Evolutionary conservation across 2,888 invertebrate genomes (phyloP).

Genomic region (Hypena proboscidalis): DNA sequence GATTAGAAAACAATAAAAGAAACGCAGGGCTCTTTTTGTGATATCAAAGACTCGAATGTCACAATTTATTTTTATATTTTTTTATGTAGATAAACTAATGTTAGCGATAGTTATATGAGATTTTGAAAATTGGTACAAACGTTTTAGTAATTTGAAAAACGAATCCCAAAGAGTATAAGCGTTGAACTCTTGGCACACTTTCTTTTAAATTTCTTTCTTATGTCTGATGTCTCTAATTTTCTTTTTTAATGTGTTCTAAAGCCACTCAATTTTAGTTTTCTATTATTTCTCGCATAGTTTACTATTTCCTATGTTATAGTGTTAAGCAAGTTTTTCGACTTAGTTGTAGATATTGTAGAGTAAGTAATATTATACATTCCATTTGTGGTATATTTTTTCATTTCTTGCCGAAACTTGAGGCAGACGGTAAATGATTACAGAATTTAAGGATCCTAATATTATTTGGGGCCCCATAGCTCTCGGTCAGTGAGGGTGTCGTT

Average conservation of each 20-base stretch:
- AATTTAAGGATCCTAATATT: slow-evolving; percentile 18
- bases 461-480: slow-evolving; percentile 10
- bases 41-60: slow-evolving; percentile 59
- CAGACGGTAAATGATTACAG: slow-evolving; percentile 14
- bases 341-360: slow-evolving; percentile 5
- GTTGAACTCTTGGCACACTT: slow-evolving; percentile 33
- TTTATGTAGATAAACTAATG: slow-evolving; percentile 17
- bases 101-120: slow-evolving; percentile 26
- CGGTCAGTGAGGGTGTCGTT: slow-evolving; percentile 16
- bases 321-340: slow-evolving; percentile 2
- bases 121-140: slow-evolving; percentile 43
- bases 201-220: slow-evolving; percentile 6
- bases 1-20: slow-evolving; percentile 48
- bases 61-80: slow-evolving; percentile 51
- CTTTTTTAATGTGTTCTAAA: background rate
- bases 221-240: background rate
- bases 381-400: slow-evolving; percentile 8
- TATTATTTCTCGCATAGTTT: slow-evolving; percentile 9
- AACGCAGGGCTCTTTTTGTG: slow-evolving; percentile 68
- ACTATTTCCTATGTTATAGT: slow-evolving; percentile 3
- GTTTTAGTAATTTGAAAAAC: slow-evolving; percentile 27
- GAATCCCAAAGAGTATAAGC: slow-evolving; percentile 51
- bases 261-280: background rate
- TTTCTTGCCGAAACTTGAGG: background rate
- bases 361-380: slow-evolving; percentile 31